Evolutionary conservation across 1,140 invertebrate species (phyloP), one percentile per base, ranked within the genome.

Genomic region (Chironomus tepperi): DNA sequence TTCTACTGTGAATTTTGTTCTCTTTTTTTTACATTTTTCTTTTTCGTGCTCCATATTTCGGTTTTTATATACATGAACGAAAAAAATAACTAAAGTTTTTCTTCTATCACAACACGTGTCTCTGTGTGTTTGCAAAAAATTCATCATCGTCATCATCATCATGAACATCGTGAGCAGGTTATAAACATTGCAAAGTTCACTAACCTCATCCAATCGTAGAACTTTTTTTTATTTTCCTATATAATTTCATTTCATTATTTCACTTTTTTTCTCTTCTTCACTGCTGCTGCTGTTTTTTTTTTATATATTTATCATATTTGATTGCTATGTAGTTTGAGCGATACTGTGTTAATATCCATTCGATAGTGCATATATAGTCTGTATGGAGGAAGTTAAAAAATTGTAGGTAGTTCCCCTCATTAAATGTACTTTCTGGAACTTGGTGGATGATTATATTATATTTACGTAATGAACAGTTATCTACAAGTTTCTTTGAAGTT

Each of bases 81-180:
- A 47, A 47, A 47, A 47, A 57, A n/a, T n/a, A n/a, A n/a, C n/a
- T n/a, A n/a, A n/a, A n/a, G n/a, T n/a, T 15, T 57, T 57, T 57
- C n/a, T 15, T 57, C 47, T 57, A 57, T 57, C 12, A 57, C n/a
- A 15, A 57, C 47, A 57, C 47, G 47, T 57, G 47, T 57, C 47
- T 57, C n/a, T 57, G 47, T 57, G n/a, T 57, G 12, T 57, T 57
- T 57, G 47, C 47, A 57, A 57, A 47, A 47, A 57, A 57, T 34
- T 15, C 9, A 57, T 57, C 24, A 34, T 34, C 24, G 24, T 34
- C 24, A 57, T 47, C 43, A 57, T 15, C 47, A 57, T 57, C 47
- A 57, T 57, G 47, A 57, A 57, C 47, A 57, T 57, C 47, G 47
- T 57, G 47, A 57, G 47, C 47, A 57, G 47, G 47, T 57, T 57